Conservation (phyloP, 2,888 invertebrate genomes). For the Morinoia aosen region DNA sequence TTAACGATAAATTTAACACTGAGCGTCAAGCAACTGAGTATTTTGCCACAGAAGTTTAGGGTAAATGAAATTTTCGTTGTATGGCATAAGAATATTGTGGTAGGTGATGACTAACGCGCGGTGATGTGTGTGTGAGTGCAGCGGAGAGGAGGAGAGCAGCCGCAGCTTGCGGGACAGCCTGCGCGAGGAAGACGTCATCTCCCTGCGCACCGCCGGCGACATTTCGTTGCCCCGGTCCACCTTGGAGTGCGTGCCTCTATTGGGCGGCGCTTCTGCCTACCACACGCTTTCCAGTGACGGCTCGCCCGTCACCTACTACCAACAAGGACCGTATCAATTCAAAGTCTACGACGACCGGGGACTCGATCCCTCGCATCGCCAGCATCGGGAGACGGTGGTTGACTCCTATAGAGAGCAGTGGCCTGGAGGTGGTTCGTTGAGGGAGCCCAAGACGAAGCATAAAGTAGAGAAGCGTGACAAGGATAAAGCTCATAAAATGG, state of each 20-base stretch:
- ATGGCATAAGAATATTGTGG: too few species aligned
- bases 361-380: neutral
- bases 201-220: constrained; percentile 88
- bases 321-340: neutral
- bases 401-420: constrained; percentile 38
- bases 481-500: constrained; percentile 19
- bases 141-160: constrained; percentile 33
- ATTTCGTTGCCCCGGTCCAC: constrained; percentile 83
- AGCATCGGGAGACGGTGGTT: neutral
- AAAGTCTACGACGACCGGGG: constrained; percentile 44
- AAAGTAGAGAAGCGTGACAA: constrained; percentile 35
- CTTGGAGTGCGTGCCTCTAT: constrained; percentile 57
- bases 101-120: constrained; percentile 12
- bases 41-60: too few species aligned
- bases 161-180: constrained; percentile 47
- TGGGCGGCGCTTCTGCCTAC: constrained; percentile 55
- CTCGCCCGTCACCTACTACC: constrained; percentile 21
- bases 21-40: too few species aligned
- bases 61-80: too few species aligned
- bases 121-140: constrained; percentile 23
- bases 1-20: neutral
- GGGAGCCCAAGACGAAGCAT: neutral
- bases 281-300: constrained; percentile 42
- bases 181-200: constrained; percentile 78
- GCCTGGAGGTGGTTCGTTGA: constrained; percentile 8